These are phyloP conservation scores for Nomada ruficornis DNA, from an alignment of 2,888 invertebrate genomes.

Conservation along the genomic window DNA sequence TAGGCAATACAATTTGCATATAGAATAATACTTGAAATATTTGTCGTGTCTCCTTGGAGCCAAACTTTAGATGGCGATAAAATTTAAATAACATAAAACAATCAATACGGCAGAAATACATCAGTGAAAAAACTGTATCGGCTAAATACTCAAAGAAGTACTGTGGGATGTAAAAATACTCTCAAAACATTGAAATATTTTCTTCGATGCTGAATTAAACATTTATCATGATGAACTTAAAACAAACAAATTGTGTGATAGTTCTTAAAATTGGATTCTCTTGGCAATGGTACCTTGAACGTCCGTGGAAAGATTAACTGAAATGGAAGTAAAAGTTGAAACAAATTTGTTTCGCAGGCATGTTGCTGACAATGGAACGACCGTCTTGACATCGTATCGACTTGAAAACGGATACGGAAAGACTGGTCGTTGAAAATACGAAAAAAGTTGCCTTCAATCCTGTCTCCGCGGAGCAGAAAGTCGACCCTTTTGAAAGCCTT, in stretches of 20 bases:
- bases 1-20: constrained; percentile 28
- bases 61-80: constrained; percentile 1
- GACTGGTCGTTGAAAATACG: background rate
- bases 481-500: constrained; percentile 5
- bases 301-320: constrained; percentile 18
- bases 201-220: no score
- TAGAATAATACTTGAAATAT: constrained; percentile 5
- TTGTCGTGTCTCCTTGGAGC: background rate
- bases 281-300: constrained; percentile 7
- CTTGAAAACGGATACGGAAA: constrained; percentile 3
- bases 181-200: no score
- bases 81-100: background rate
- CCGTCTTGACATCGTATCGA: background rate
- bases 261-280: background rate
- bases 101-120: background rate
- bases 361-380: constrained; percentile 4
- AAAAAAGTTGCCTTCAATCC: constrained; percentile 34
- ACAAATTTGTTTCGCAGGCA: constrained; percentile 13
- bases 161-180: no score
- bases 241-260: background rate
- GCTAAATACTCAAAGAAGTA: background rate
- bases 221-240: no score
- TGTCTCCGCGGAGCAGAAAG: background rate
- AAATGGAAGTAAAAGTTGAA: constrained; percentile 19
- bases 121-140: no score